Conservation (phyloP, 2,113 vertebrate species). For the Sinosuthora webbiana region DNA sequence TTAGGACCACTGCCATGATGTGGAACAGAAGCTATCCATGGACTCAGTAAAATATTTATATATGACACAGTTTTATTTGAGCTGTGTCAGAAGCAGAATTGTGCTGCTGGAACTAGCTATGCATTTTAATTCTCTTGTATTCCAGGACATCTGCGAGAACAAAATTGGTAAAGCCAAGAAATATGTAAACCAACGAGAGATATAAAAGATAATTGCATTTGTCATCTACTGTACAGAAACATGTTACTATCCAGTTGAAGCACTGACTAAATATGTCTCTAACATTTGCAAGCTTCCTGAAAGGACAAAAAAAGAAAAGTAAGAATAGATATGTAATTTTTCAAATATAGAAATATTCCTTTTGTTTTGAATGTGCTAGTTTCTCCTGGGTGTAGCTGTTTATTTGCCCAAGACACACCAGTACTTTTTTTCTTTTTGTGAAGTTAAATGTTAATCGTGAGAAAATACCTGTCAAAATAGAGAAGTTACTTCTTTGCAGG, state of each 20-base stretch:
- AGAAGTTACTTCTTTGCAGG: slow-evolving; percentile 7
- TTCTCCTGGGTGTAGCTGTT: background rate
- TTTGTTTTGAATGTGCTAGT: background rate
- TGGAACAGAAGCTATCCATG: background rate
- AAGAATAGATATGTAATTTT: background rate
- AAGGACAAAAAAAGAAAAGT: background rate
- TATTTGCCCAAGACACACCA: background rate
- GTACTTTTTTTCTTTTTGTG: background rate
- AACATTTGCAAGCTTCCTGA: slow-evolving; percentile 29
- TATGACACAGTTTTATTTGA: background rate
- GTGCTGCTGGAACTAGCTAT: background rate
- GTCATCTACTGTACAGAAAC: slow-evolving; percentile 20
- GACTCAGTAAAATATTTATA: background rate
- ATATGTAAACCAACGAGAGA: background rate
- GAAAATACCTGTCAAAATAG: slow-evolving; percentile 32
- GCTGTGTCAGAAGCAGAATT: background rate
- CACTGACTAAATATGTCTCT: background rate
- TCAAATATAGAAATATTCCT: background rate
- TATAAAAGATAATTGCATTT: slow-evolving; percentile 3
- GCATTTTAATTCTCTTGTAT: slow-evolving; percentile 34
- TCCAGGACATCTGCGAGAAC: background rate
- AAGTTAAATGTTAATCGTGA: slow-evolving; percentile 9
- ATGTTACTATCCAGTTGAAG: slow-evolving; percentile 13
- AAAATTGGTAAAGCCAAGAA: background rate
- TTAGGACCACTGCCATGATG: background rate